Evolutionary conservation across 2,113 vertebrate species (phyloP).

Genomic region (Oreochromis aureus): DNA sequence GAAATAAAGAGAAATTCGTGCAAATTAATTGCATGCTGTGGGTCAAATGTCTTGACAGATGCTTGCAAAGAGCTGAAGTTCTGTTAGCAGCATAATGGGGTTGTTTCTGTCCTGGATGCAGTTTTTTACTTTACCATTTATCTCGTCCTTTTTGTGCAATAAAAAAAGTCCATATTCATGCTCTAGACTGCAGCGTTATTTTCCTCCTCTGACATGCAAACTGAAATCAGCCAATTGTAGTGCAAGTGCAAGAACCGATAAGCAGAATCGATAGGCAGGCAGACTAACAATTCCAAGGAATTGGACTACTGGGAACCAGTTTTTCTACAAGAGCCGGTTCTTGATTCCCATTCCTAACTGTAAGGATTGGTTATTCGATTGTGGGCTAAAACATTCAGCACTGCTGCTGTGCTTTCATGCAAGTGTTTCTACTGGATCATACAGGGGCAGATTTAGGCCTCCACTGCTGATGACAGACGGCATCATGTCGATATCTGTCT

Average conservation of each 20-base stretch:
- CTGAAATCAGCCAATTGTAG: background rate
- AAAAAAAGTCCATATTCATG: background rate
- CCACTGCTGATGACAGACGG: slow-evolving; percentile 21
- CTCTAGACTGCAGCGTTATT: background rate
- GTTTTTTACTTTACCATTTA: background rate
- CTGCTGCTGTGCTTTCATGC: background rate
- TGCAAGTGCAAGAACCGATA: background rate
- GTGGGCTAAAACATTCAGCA: background rate
- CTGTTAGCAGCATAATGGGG: background rate
- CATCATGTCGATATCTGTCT: slow-evolving; percentile 20
- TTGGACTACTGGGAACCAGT: background rate
- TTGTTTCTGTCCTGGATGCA: background rate
- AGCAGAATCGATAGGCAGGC: background rate
- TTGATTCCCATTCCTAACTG: background rate
- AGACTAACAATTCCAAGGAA: background rate
- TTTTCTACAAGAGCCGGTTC: background rate
- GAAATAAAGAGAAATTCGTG: background rate
- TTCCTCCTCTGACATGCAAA: background rate
- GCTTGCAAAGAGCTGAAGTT: background rate
- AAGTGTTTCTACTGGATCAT: slow-evolving; percentile 4
- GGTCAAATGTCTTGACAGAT: background rate
- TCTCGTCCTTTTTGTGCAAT: background rate
- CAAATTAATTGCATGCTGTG: background rate
- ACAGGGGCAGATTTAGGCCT: background rate
- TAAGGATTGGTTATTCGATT: background rate